A percentile compares a stretch with the other conserved stretches of the same genome.
Evolutionary conservation across 1,140 invertebrate species (phyloP).

Genomic region (Papilio dardanus): DNA sequence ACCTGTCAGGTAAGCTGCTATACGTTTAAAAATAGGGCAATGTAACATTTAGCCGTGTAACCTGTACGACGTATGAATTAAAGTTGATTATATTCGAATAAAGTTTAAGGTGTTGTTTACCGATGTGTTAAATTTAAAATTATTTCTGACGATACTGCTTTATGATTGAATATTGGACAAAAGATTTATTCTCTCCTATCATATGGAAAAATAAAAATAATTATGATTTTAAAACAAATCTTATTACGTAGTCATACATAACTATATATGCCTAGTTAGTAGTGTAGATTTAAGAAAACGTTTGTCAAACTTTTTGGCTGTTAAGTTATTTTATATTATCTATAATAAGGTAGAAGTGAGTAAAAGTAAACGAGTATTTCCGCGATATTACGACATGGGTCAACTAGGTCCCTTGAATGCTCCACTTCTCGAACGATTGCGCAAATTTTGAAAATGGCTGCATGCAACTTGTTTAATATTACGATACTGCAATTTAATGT

Average conservation of each 20-base stretch:
- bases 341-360: constrained; percentile 18
- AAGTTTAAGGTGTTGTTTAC: too few species aligned
- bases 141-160: background rate
- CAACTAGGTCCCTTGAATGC: constrained; percentile 28
- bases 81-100: background rate
- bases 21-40: background rate
- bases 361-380: constrained; percentile 34
- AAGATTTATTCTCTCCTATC: background rate
- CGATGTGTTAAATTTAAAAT: background rate
- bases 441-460: constrained; percentile 25
- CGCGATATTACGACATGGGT: constrained; percentile 29
- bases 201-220: background rate
- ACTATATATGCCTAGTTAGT: background rate
- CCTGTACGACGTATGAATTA: background rate
- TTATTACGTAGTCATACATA: background rate
- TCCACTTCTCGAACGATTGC: constrained; percentile 35
- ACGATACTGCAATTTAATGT: constrained; percentile 9
- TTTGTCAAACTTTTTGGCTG: background rate
- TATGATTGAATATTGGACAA: background rate
- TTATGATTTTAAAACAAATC: background rate
- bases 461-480: constrained; percentile 2
- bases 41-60: background rate
- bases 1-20: constrained; percentile 10
- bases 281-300: background rate
- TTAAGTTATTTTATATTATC: constrained; percentile 8